A percentile compares a stretch with the other conserved stretches of the same genome.
phyloP scores from a whole-genome alignment of 2,113 vertebrate species.

The Cryptoleucopteryx plumbea region DNA sequence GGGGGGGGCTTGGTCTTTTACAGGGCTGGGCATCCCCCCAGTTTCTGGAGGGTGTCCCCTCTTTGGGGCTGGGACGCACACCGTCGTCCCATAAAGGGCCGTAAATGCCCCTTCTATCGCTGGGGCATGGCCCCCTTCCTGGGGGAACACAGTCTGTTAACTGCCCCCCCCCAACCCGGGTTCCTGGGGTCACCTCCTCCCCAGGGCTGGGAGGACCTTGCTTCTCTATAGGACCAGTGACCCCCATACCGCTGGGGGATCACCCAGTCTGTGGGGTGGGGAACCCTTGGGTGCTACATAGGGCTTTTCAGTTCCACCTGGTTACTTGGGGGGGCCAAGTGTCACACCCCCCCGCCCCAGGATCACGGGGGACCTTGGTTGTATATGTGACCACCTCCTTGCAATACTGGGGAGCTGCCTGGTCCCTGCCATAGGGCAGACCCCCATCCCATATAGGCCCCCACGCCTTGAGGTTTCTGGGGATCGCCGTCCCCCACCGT shows the following conservation, averaged over 20 bases:
- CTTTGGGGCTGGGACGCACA: neutral
- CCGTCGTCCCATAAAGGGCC: neutral
- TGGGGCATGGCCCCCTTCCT: neutral
- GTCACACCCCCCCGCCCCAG: too few species aligned
- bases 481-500: accelerated
- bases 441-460: neutral
- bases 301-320: neutral
- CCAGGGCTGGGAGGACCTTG: too few species aligned
- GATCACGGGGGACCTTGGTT: neutral
- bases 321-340: neutral
- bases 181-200: neutral
- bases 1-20: neutral
- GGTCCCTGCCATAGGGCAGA: neutral
- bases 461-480: neutral
- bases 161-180: too few species aligned
- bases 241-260: neutral
- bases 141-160: accelerated
- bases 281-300: neutral
- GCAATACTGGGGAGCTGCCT: neutral
- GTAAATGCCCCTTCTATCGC: neutral
- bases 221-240: neutral
- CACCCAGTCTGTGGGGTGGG: too few species aligned
- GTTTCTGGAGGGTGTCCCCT: neutral
- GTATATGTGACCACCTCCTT: neutral
- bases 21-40: neutral